Evolutionary conservation across 2,113 vertebrate genomes (phyloP).

Genomic region (Hipposideros armiger): DNA sequence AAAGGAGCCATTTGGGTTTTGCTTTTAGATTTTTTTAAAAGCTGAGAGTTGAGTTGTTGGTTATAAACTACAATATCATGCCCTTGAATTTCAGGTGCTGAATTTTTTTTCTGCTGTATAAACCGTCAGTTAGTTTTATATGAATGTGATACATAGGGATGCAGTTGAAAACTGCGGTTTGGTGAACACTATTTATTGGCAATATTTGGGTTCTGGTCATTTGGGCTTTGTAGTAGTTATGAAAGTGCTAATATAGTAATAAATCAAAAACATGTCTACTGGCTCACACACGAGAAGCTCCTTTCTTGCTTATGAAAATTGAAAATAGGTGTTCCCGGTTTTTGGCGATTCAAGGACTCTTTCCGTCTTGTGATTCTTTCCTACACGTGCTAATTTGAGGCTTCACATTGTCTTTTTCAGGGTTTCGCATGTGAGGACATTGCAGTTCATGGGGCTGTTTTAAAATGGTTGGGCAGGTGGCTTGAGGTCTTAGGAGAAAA

Average conservation of each 20-base stretch:
- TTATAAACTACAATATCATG: background rate
- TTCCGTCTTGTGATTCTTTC: background rate
- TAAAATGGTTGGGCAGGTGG: background rate
- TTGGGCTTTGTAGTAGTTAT: background rate
- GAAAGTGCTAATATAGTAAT: background rate
- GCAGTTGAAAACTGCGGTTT: background rate
- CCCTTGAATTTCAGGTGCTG: background rate
- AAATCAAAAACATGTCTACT: no score
- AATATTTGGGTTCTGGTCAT: background rate
- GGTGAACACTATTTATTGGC: background rate
- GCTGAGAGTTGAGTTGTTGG: background rate
- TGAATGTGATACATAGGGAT: background rate
- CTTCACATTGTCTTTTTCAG: background rate
- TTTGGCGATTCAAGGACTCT: background rate
- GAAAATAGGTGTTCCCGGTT: background rate
- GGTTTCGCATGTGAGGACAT: background rate
- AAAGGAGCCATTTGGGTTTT: background rate
- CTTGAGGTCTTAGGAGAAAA: background rate
- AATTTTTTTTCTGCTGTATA: background rate
- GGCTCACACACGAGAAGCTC: background rate
- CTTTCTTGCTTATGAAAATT: background rate
- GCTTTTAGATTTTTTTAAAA: background rate
- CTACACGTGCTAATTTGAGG: background rate
- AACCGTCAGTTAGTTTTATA: background rate
- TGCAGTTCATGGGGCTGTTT: background rate